Percentiles rank a stretch among this genome's conserved stretches.
Conservation (phyloP, 2,113 vertebrate genomes). For the Bos javanicus region DNA sequence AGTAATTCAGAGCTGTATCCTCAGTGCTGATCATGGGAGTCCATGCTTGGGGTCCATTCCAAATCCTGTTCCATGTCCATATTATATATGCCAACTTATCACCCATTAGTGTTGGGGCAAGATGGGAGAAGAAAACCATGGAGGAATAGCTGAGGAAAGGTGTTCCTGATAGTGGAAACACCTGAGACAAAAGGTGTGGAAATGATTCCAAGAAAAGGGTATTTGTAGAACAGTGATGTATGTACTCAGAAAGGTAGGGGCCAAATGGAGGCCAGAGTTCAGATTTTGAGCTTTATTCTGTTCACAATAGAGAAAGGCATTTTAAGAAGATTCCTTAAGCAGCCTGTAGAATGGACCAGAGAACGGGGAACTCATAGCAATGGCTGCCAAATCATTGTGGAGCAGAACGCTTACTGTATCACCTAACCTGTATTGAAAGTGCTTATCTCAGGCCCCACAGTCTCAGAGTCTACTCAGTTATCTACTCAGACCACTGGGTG, state of each 20-base stretch:
- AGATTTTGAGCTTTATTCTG: neutral
- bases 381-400: neutral
- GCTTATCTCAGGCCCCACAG: neutral
- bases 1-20: neutral
- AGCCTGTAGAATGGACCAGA: neutral
- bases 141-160: neutral
- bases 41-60: neutral
- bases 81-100: neutral
- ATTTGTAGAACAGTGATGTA: neutral
- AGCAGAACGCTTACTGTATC: neutral
- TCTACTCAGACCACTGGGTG: neutral
- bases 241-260: neutral
- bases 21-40: fast-evolving
- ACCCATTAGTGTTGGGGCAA: neutral
- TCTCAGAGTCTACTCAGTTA: neutral
- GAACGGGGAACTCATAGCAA: neutral
- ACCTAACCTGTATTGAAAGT: neutral
- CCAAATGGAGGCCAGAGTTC: neutral
- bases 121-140: neutral
- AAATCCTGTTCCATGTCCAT: neutral
- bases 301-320: neutral
- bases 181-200: neutral
- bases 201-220: too few relatives aligned
- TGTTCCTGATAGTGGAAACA: neutral
- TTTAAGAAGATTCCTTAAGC: neutral